Percentiles rank a stretch among this genome's conserved stretches.
Evolutionary conservation across 2,797 vertebrate genomes (phyloP).

Genomic region (Sebastes vulpes): DNA sequence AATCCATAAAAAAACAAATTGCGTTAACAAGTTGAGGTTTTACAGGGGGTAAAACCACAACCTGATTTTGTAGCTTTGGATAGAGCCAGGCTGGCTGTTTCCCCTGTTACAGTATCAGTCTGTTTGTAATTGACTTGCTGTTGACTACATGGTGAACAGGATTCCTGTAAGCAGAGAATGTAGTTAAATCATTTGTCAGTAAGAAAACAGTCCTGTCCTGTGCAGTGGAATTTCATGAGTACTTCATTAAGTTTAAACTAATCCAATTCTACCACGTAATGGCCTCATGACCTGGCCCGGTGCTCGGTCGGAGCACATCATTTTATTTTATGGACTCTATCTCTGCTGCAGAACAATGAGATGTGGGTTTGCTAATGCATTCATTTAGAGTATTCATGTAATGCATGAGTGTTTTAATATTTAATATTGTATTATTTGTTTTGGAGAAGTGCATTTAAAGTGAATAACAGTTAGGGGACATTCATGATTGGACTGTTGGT

Average conservation of each 20-base stretch:
- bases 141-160: neutral
- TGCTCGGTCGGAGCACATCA: conserved; percentile 27
- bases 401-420: conserved; percentile 1
- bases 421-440: neutral
- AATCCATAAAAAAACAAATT: neutral
- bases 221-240: conserved; percentile 52
- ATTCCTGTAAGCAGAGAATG: conserved; percentile 32
- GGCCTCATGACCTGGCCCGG: conserved; percentile 47
- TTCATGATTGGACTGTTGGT: neutral
- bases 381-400: conserved; percentile 14
- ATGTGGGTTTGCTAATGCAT: neutral
- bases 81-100: neutral
- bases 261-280: conserved; percentile 62
- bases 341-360: conserved; percentile 29
- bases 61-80: neutral
- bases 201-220: conserved; percentile 22
- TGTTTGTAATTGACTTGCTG: neutral
- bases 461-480: neutral
- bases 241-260: conserved; percentile 53
- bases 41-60: neutral
- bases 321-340: conserved; percentile 42
- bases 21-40: neutral
- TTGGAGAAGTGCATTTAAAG: neutral
- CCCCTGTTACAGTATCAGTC: neutral
- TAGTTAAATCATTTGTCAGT: conserved; percentile 20